Conservation (phyloP, 2,113 vertebrate species). For the Oenanthe oenanthe region DNA sequence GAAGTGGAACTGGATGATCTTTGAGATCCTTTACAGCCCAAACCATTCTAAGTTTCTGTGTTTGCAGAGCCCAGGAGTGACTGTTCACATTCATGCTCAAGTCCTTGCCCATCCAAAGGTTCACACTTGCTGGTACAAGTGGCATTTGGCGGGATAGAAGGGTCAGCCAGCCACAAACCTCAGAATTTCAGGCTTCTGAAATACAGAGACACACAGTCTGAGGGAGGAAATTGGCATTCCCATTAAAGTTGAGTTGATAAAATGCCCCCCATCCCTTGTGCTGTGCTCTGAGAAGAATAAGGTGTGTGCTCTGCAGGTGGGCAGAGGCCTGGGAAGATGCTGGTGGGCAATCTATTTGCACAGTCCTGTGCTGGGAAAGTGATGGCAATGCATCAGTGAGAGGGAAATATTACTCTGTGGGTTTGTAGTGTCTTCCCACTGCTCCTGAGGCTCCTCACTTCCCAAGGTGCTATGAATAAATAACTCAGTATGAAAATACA, state of each 20-base stretch:
- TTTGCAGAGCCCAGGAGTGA: background rate
- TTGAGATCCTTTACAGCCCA: background rate
- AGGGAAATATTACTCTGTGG: background rate
- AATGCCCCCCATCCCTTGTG: rapidly evolving
- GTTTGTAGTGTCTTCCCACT: background rate
- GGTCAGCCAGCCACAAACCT: background rate
- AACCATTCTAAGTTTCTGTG: background rate
- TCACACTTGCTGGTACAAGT: background rate
- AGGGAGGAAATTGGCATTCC: background rate
- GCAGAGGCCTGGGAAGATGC: background rate
- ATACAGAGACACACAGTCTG: background rate
- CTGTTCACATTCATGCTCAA: rapidly evolving
- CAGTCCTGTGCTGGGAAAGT: background rate
- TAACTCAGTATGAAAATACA: background rate
- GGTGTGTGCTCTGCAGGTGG: background rate
- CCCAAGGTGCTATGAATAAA: background rate
- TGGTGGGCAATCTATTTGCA: background rate
- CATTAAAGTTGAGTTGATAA: background rate
- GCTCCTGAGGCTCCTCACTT: background rate
- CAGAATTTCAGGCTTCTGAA: background rate
- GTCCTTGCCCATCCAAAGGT: background rate
- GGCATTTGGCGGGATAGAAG: background rate
- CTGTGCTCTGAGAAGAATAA: background rate
- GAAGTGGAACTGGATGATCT: background rate
- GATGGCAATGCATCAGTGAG: background rate